Evolutionary conservation across 1,140 invertebrate species (phyloP).

Genomic region (Thalassaphorura encarpata): DNA sequence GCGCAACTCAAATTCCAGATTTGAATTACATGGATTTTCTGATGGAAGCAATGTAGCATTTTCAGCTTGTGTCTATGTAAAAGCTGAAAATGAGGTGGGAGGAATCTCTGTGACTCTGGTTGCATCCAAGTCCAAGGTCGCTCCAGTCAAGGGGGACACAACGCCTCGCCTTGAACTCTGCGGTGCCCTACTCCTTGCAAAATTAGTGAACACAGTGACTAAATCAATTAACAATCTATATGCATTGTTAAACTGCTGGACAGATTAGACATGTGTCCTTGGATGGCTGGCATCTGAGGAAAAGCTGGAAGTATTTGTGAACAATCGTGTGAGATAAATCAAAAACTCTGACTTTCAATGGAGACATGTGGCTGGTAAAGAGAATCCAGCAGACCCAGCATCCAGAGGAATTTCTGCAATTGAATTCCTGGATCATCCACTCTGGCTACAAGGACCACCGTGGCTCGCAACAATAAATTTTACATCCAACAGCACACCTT

Average conservation of each 20-base stretch:
- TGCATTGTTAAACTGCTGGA: not conserved
- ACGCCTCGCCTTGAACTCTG: conserved; percentile 6
- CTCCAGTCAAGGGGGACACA: not conserved
- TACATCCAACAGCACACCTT: too few species aligned
- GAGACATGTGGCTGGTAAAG: not conserved
- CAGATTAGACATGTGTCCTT: conserved; percentile 5
- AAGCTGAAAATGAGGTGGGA: not conserved
- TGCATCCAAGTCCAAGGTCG: conserved; percentile 8
- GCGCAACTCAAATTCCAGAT: not conserved
- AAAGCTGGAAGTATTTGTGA: conserved; percentile 3
- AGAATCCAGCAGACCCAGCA: conserved; percentile 4
- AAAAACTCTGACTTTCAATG: too few species aligned
- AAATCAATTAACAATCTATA: not conserved
- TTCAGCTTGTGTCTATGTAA: not conserved
- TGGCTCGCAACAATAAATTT: not conserved
- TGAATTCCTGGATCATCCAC: not conserved
- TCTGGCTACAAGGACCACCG: conserved; percentile 1
- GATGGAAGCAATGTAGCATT: not conserved
- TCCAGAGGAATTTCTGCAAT: conserved; percentile 1
- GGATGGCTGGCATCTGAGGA: not conserved
- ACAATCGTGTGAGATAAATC: conserved; percentile 10
- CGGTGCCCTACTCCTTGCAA: not conserved
- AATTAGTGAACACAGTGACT: not conserved
- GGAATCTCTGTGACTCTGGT: not conserved
- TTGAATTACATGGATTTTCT: conserved; percentile 2